Conservation (phyloP, 2,113 vertebrate species). For the Calyptomena viridis region DNA sequence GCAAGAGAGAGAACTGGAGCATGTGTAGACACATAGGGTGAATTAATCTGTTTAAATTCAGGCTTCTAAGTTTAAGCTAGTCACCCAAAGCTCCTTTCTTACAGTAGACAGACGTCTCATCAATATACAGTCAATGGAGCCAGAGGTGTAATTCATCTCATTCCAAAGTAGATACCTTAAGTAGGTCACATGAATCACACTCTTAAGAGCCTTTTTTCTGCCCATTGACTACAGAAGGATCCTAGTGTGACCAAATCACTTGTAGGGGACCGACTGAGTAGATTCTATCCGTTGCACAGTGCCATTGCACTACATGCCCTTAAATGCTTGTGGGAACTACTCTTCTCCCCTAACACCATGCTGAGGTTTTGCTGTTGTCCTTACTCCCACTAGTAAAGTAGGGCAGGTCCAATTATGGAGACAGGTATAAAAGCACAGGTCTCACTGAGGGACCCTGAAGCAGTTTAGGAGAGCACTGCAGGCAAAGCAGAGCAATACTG, state of each 20-base stretch:
- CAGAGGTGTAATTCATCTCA: conserved; percentile 47
- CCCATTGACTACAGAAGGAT: neutral
- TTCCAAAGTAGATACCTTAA: conserved; percentile 32
- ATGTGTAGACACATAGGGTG: neutral
- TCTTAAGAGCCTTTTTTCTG: neutral
- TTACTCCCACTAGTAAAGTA: neutral
- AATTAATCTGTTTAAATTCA: conserved; percentile 51
- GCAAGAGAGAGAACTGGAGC: conserved; percentile 4
- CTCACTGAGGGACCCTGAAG: neutral
- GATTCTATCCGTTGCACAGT: neutral
- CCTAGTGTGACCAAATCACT: neutral
- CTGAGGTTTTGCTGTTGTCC: neutral
- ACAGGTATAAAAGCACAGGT: neutral
- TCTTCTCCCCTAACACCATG: neutral
- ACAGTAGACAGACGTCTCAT: conserved; percentile 31
- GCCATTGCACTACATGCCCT: no score
- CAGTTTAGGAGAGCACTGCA: neutral
- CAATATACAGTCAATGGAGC: conserved; percentile 57
- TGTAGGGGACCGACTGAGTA: neutral
- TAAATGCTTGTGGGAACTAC: neutral
- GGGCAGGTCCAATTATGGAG: neutral
- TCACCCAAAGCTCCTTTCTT: conserved; percentile 47
- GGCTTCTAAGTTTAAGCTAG: conserved; percentile 35
- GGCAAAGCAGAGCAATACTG: neutral
- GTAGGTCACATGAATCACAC: conserved; percentile 45